Evolutionary conservation across 1,140 invertebrate species (phyloP).

Genomic region (Drosophila erecta): DNA sequence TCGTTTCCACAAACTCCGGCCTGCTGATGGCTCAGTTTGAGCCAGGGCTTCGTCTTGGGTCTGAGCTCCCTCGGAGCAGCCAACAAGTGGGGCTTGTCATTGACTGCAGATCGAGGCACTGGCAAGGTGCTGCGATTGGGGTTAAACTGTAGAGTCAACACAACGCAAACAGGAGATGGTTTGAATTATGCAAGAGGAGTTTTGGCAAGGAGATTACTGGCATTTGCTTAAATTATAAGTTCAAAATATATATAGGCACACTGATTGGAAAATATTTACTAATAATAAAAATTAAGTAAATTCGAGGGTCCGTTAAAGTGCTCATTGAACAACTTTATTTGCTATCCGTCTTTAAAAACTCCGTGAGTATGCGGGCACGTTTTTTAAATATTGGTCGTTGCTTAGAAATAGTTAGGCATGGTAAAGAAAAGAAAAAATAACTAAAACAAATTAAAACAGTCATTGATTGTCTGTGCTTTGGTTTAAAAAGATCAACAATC

Average conservation of each 20-base stretch:
- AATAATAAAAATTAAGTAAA: not conserved
- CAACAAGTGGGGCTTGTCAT: conserved; percentile 40
- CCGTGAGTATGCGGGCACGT: no score
- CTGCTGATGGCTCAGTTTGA: conserved; percentile 41
- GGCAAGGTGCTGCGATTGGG: conserved; percentile 50
- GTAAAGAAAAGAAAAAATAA: no score
- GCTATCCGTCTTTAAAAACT: no score
- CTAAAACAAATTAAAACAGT: no score
- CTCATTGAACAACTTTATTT: no score
- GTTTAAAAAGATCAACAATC: no score
- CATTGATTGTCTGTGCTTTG: no score
- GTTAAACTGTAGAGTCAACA: conserved; percentile 40
- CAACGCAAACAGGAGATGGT: conserved; percentile 7
- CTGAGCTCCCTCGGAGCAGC: conserved; percentile 33
- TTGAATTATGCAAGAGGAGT: conserved; percentile 27
- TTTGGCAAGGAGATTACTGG: conserved; percentile 3
- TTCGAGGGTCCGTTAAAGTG: not conserved
- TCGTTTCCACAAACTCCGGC: conserved; percentile 5
- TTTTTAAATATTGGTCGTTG: no score
- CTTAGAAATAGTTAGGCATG: no score
- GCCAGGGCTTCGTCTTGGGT: conserved; percentile 2
- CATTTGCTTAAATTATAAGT: conserved; percentile 1
- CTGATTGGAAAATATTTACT: not conserved
- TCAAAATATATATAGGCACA: not conserved
- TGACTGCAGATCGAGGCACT: conserved; percentile 35